Evolutionary conservation across 1,140 invertebrate species (phyloP), one percentile per base, ranked within the genome.

Genomic region (Drosophila neocordata): DNA sequence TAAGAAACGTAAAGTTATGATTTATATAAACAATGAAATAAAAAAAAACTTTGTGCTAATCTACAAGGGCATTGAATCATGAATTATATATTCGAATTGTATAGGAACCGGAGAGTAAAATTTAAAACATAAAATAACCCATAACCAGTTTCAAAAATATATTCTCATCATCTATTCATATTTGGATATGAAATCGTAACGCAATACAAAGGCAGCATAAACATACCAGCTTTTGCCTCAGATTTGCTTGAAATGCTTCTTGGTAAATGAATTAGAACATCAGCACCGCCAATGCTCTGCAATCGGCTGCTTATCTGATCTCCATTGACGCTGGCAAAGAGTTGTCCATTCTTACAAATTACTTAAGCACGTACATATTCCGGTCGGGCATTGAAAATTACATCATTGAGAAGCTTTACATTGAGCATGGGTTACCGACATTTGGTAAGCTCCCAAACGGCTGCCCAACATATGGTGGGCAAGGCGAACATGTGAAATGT

Each of bases 231-330:
- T 0, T 24, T 52, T 1, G 74, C 89, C 13, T 63, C n/a, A 0
- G 48, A 13, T 5, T 79, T 82, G 5, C 13, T 55, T 1, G 56
- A 62, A 1, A 69, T 79, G 51, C 70, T 35, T 41, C 56, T 91
- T 8, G 96, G 96, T 62, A 97, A 90, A 71, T 95, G 91, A 8
- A 97, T 79, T 2, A 98, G 92, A 15, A 94, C 95, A 91, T 95
- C 95, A 1, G 96, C 95, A 12, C 94, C 93, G 44, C 94, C 94
- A 76, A 96, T 94, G 87, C 96, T 97, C 61, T 96, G 92, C 44
- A 98, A 90, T 1, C 96, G 94, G 89, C 96, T 97, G 90, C 97
- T 97, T 63, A 96, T 95, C 94, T 98, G 96, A 92, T 95, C 94
- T 8, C 95, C 95, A 55, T 93, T 93, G 31, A 92, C 91, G 4